phyloP scores from a whole-genome alignment of 2,113 vertebrate genomes.

The Peromyscus polionotus region DNA sequence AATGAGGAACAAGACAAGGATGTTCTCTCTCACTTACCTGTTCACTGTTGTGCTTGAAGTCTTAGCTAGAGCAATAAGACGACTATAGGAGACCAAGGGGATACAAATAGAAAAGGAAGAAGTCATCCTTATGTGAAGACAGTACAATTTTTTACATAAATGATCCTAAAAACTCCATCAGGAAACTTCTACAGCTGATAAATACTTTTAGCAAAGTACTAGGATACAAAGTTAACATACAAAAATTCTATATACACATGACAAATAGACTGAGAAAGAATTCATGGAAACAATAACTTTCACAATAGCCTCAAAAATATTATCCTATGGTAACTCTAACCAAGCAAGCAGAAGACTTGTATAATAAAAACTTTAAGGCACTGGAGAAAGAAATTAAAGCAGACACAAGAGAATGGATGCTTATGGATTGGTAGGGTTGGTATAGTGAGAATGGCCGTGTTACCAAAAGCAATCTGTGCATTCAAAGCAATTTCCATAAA shows the following conservation, averaged over 20 bases:
- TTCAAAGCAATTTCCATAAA: neutral
- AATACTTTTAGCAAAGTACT: neutral
- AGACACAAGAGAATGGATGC: neutral
- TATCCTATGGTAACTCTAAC: neutral
- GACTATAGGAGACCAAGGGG: neutral
- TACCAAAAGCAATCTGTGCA: neutral
- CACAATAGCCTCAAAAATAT: neutral
- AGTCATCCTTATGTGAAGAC: neutral
- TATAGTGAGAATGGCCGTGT: neutral
- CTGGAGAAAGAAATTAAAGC: neutral
- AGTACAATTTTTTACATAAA: neutral
- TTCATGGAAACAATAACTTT: neutral
- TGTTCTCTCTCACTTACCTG: too few relatives aligned
- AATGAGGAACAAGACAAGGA: too few relatives aligned
- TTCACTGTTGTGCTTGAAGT: too few relatives aligned
- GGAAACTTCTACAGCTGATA: neutral
- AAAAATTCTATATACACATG: neutral
- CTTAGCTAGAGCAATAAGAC: neutral
- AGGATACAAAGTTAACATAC: neutral
- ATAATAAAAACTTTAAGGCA: neutral
- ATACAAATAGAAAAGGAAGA: neutral
- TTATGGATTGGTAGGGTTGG: neutral
- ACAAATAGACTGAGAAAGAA: neutral
- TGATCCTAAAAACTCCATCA: neutral
- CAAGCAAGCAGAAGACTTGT: neutral